Conservation (phyloP, 2,113 vertebrate species). For the Labrus mixtus region DNA sequence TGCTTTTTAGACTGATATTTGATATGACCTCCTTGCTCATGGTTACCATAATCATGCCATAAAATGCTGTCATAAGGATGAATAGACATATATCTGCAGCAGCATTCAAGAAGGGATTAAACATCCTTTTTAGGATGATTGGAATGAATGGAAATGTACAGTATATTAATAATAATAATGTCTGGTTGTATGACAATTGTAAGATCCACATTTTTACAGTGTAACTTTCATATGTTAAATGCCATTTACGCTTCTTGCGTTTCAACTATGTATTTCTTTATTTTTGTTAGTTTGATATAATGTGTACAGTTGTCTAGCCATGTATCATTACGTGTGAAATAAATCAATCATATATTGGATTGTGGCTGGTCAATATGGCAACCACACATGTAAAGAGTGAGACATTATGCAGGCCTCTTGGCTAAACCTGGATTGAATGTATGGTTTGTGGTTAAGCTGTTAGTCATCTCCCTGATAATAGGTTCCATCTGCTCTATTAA, state of each 20-base stretch:
- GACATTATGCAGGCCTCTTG: slow-evolving; percentile 62
- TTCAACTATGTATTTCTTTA: slow-evolving; percentile 83
- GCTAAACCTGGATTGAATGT: slow-evolving; percentile 70
- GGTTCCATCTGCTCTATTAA: slow-evolving; percentile 65
- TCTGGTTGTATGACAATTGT: slow-evolving; percentile 85
- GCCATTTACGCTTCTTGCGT: slow-evolving; percentile 83
- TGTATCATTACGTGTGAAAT: slow-evolving; percentile 85
- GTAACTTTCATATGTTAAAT: slow-evolving; percentile 85
- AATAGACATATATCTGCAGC: slow-evolving; percentile 69
- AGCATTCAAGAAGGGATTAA: slow-evolving; percentile 74
- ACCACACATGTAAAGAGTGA: slow-evolving; percentile 63
- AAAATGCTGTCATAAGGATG: slow-evolving; percentile 75
- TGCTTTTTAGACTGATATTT: slow-evolving; percentile 79
- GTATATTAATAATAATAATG: slow-evolving; percentile 84
- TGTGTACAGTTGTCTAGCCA: slow-evolving; percentile 86
- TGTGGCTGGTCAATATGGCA: slow-evolving; percentile 75
- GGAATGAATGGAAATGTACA: slow-evolving; percentile 82
- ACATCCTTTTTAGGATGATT: slow-evolving; percentile 76
- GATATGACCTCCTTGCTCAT: slow-evolving; percentile 78
- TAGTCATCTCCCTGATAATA: slow-evolving; percentile 73
- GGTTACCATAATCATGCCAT: slow-evolving; percentile 79
- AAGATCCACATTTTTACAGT: slow-evolving; percentile 84
- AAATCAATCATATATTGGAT: slow-evolving; percentile 84
- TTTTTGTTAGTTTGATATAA: slow-evolving; percentile 86
- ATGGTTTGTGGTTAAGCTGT: slow-evolving; percentile 71